Evolutionary conservation across 1,140 invertebrate species (phyloP), one percentile per base, ranked within the genome.

Genomic region (Polypedilum vanderplanki): DNA sequence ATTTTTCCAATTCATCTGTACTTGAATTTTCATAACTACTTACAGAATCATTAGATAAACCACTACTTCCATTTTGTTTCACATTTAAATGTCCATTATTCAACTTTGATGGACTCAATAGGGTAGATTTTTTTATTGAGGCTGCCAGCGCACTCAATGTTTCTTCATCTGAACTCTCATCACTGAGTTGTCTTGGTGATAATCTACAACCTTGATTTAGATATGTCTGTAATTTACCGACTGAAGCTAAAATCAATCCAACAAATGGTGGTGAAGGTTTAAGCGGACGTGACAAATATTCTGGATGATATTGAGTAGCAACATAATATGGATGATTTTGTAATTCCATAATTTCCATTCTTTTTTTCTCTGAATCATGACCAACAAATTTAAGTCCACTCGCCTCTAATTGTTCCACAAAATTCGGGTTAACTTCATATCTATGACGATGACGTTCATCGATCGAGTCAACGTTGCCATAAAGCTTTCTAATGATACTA

Each of bases 401-500:
- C 12, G 87, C 85, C 83, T 98, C 93, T 73, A 99, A 85, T 22
- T 88, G 82, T 7, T 85, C 80, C 1, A 98, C 90, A 81, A 93
- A 95, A 67, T 90, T 85, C 0, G 94, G 94, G 85, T 99, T 99
- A 0, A 99, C 95, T 87, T 98, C 94, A 78, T 93, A 96, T 46
- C 98, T 87, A 84, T 99, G 98, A 73, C 98, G 86, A 85, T 99
- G 98, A n/a, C 98, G 87, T 83, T 99, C 98, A 81, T 98, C 93
- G 74, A 99, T 90, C 46, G 81, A 83, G 40, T 92, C 88, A 75
- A 89, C 88, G 79, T 94, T 94, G 0, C 89, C 89, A 85, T 98
- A 98, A 9, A 98, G 83, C 83, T 90, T 87, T 78, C 87, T 70
- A 65, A 94, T 84, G 75, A 91, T 84, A 77, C 88, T 90, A 18